A percentile compares a stretch with the other conserved stretches of the same genome.
Conservation (phyloP, 2,113 vertebrate genomes). For the Narcine bancroftii region DNA sequence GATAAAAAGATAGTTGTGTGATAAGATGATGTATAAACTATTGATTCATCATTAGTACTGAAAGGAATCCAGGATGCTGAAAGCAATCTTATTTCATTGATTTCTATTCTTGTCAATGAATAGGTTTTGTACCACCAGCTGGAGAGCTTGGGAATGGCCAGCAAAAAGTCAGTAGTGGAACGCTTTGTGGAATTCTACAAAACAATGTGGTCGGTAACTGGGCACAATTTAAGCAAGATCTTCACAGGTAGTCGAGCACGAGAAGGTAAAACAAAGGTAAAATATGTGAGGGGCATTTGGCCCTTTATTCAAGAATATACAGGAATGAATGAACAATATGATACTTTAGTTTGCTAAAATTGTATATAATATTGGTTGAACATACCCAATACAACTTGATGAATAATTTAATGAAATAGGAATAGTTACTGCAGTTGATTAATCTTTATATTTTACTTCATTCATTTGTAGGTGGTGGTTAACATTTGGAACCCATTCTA, state of each 20-base stretch:
- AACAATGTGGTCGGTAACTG: slow-evolving; percentile 64
- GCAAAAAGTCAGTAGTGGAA: slow-evolving; percentile 54
- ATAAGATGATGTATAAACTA: not conserved
- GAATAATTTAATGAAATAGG: too few species aligned
- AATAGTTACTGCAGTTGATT: too few species aligned
- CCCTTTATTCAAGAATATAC: not conserved
- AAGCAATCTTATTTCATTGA: not conserved
- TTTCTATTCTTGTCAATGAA: not conserved
- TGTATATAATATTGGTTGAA: too few species aligned
- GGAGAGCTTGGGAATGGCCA: slow-evolving; percentile 57
- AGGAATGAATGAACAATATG: not conserved
- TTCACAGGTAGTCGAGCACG: slow-evolving; percentile 62
- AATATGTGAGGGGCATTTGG: not conserved
- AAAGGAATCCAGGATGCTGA: not conserved
- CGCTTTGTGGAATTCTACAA: slow-evolving; percentile 64
- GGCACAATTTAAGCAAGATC: slow-evolving; percentile 63
- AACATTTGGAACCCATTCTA: too few species aligned
- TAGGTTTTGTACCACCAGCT: slow-evolving; percentile 63
- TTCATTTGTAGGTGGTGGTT: too few species aligned
- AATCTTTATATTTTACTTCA: too few species aligned
- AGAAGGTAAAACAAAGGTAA: slow-evolving; percentile 69
- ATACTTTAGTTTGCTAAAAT: too few species aligned
- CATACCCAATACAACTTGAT: too few species aligned
- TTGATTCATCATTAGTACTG: not conserved
- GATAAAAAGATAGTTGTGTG: not conserved